Base-by-base conservation (phyloP, 2,113 vertebrate species). In the Peromyscus maniculatus region DNA sequence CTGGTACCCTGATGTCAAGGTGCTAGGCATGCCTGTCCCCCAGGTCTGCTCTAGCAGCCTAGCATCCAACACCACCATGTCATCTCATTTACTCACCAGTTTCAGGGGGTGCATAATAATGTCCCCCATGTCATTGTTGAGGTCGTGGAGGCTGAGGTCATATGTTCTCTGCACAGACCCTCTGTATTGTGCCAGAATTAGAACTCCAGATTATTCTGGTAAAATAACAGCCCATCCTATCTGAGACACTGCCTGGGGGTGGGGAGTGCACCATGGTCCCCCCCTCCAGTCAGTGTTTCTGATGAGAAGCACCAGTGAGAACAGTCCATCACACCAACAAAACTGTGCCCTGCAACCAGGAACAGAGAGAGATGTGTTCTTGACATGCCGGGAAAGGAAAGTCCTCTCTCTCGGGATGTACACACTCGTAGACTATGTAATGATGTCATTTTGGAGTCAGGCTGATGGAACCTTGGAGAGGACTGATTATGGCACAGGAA, bases 1-100 rank as follows among this genome's bases (percentile, higher is more conserved):
- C 4, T 0, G 1, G 12, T 19, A 31, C 0, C 0, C 7, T 57
- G 9, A 62, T 43, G 9, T 31, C n/a, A 2, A 1, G 2, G 3
- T 31, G 24, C 52, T 1, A 4, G 26, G 59, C 31, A 12, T 24
- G 2, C 3, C 62, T 36, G 26, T 11, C 36, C 24, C 43, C 39
- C 1, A 39, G 21, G 4, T 21, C 17, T 52, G 39, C 3, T 46
- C 0, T 31, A 22, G 31, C 7, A 66, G 28, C 43, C 39, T 21
- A 49, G 17, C 28, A 28, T n/a, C 36, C 7, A 16, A 7, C 0
- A 52, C 21, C 9, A 19, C 86, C 1, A 5, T 4, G 0, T 21
- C 52, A 33, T 33, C 33, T 36, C 24, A 24, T 26, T 16, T 11
- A 4, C 5, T 43, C 39, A 21, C 28, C 24, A 17, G 22, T 43